Base-by-base conservation (phyloP, 2,113 vertebrate genomes). In the Steatornis caripensis region DNA sequence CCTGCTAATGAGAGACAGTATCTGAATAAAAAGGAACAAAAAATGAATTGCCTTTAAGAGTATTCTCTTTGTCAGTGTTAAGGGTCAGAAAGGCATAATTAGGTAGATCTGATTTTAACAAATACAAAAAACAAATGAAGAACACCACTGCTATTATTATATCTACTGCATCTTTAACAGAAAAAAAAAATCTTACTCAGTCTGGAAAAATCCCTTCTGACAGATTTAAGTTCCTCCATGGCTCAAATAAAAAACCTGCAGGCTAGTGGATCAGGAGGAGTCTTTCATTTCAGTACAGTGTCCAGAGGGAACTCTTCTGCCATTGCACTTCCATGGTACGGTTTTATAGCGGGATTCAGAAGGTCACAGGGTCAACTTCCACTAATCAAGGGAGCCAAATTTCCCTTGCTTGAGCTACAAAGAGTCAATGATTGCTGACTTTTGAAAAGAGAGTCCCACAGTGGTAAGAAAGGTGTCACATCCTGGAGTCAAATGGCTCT, bases 191-290 rank as follows among this genome's bases (percentile, higher is more conserved):
- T 7, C 39, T 45, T 51, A 36, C 18, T 60, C 27, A 19, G 39
- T 80, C 83, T 85, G n/a, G 60, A 85, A 89, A 96, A 84, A 96
- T 80, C 41, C 10, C 36, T 90, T 91, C 81, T 95, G 93, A 95
- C 70, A 96, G 62, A 92, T 95, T 80, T 86, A 82, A 90, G n/a
- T 78, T 85, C 75, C 34, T 93, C 51, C 29, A 15, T 39, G 51
- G 62, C 32, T 83, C 76, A 88, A 91, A 79, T 77, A 29, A 91
- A 93, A 86, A 87, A 41, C 70, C 82, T 90, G 34, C 60, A 84
- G 90, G 90, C 85, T 86, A 87, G 23, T 68, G 57, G 65, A 85
- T 94, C 65, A 43, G 26, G 68, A 88, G 55, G 29, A 89, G 66
- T 58, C 49, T 92, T 93, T 91, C 62, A 54, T 76, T 83, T 87